Conservation (phyloP, 2,888 invertebrate genomes). For the Acanthosepion esculentum region DNA sequence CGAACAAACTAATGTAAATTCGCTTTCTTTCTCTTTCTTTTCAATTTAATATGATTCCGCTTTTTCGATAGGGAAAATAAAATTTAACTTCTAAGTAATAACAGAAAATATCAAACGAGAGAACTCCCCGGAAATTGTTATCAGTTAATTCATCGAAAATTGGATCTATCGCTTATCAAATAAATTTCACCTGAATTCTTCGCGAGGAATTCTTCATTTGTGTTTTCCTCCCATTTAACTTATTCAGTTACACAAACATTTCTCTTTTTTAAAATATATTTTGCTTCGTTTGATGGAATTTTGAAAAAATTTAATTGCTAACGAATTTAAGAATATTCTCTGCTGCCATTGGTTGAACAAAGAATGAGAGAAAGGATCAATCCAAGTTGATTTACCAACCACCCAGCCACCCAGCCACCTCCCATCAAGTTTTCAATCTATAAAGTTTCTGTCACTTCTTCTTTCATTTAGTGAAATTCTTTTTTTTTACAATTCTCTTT, state of each 20-base stretch:
- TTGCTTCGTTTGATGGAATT: background rate
- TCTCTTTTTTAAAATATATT: background rate
- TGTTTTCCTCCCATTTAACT: constrained; percentile 16
- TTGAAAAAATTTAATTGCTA: background rate
- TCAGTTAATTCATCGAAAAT: background rate
- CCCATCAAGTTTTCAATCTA: background rate
- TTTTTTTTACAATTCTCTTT: background rate
- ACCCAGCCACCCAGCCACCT: background rate
- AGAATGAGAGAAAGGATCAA: background rate
- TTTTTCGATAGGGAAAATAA: background rate
- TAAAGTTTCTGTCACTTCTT: background rate
- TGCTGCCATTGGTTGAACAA: background rate
- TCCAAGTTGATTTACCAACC: background rate
- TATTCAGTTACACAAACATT: background rate
- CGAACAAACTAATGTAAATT: no score
- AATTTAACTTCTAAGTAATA: background rate
- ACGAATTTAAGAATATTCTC: background rate
- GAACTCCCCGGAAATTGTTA: background rate
- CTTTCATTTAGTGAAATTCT: background rate
- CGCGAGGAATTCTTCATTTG: background rate
- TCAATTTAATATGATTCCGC: no score
- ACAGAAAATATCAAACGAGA: background rate
- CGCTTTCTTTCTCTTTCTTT: no score
- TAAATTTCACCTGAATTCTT: background rate
- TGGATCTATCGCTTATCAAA: background rate